Conservation (phyloP, 2,888 invertebrate species). For the Dugesia japonica region DNA sequence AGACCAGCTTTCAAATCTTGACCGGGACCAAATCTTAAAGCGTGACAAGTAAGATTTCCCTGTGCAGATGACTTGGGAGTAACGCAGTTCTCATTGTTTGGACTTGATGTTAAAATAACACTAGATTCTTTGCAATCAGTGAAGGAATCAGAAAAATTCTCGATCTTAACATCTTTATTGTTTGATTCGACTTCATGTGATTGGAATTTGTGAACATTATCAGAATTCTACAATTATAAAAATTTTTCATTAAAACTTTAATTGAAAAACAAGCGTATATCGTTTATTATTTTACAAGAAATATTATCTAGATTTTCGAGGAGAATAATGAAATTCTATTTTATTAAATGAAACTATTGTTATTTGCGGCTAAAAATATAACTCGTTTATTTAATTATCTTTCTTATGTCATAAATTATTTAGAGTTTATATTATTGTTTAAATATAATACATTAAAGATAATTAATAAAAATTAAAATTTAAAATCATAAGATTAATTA, state of each 20-base stretch:
- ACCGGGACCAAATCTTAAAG: slow-evolving; percentile 41
- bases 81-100: not conserved
- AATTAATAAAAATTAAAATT: too few species aligned
- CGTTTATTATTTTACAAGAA: too few species aligned
- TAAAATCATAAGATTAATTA: too few species aligned
- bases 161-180: not conserved
- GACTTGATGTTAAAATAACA: not conserved
- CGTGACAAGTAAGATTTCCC: slow-evolving; percentile 37
- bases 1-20: slow-evolving; percentile 40
- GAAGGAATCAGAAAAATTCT: not conserved
- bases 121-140: not conserved
- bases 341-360: too few species aligned
- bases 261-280: too few species aligned
- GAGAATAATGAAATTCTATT: too few species aligned
- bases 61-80: not conserved
- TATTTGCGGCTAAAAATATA: too few species aligned
- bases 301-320: too few species aligned
- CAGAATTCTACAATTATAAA: not conserved
- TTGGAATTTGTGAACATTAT: not conserved
- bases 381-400: too few species aligned
- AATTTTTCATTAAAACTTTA: not conserved
- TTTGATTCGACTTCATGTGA: not conserved
- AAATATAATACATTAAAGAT: too few species aligned
- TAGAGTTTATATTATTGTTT: too few species aligned
- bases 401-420: too few species aligned